Percentiles rank a stretch among this genome's conserved stretches.
These are phyloP conservation scores for Holothuria leucospilota DNA, from an alignment of 53 echinoderm and acorn worm species.

Conservation along the genomic window DNA sequence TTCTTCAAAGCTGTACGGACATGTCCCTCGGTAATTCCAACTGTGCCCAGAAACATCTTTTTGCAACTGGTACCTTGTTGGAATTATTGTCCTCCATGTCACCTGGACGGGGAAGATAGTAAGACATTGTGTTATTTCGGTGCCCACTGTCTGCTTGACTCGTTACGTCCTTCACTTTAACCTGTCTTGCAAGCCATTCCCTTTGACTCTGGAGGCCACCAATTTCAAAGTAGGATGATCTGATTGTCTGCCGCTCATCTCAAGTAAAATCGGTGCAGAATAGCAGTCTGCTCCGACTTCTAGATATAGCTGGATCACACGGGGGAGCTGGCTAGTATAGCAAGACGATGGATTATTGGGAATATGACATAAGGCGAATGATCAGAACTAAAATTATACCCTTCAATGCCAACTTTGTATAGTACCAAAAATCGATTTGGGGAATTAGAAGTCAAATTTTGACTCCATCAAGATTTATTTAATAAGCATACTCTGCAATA, in stretches of 20 bases:
- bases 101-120: conserved; percentile 23
- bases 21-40: conserved; percentile 52
- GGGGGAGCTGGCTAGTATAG: neutral
- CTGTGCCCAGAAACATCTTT: conserved; percentile 42
- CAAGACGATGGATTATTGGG: no score
- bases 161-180: neutral
- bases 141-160: neutral
- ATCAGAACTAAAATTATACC: no score
- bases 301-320: neutral
- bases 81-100: neutral
- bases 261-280: conserved; percentile 23
- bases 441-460: no score
- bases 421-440: no score
- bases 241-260: conserved; percentile 36
- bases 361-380: no score
- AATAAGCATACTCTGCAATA: no score
- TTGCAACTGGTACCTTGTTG: conserved; percentile 34
- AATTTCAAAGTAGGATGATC: conserved; percentile 21
- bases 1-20: conserved; percentile 40
- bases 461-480: no score
- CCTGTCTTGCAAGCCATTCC: conserved; percentile 47
- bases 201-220: conserved; percentile 52
- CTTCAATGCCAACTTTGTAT: no score
- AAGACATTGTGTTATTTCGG: conserved; percentile 9
- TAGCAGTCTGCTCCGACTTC: conserved; percentile 14